Conservation (phyloP, 2,888 invertebrate species). For the Oeneis ivallda region DNA sequence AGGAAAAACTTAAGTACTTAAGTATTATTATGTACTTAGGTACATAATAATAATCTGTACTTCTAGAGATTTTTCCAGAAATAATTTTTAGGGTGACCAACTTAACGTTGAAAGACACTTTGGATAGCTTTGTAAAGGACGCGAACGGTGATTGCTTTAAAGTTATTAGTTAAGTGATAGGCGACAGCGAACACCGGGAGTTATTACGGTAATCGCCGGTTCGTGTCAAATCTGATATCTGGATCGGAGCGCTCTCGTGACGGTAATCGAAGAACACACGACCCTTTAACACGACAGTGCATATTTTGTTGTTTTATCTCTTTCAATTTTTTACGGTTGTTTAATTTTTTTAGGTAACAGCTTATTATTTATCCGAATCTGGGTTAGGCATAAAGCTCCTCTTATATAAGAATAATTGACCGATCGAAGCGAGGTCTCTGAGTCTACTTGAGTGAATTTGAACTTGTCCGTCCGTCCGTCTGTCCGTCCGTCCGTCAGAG, state of each 20-base stretch:
- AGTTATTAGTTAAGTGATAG: conserved; percentile 68
- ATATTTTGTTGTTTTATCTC: conserved; percentile 5
- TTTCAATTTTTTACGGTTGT: background rate
- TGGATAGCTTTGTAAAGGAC: conserved; percentile 9
- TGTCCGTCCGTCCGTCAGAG: too few species aligned
- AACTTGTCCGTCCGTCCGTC: too few species aligned
- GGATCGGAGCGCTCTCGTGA: conserved; percentile 51
- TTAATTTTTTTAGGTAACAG: background rate
- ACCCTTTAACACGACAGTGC: conserved; percentile 36
- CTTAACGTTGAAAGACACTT: background rate
- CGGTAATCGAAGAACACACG: conserved; percentile 50
- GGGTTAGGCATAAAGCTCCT: background rate
- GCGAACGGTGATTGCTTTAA: conserved; percentile 14
- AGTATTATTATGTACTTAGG: too few species aligned
- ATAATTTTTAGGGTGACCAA: too few species aligned
- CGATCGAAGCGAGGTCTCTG: too few species aligned
- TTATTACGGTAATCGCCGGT: conserved; percentile 55
- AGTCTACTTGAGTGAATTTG: too few species aligned
- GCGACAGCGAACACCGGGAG: conserved; percentile 43
- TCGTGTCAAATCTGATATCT: conserved; percentile 65
- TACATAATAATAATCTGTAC: too few species aligned
- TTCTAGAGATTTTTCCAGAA: too few species aligned
- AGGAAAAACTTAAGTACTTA: too few species aligned
- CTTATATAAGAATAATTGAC: too few species aligned
- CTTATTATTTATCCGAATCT: too few species aligned